Conservation (phyloP, 2,113 vertebrate genomes). For the Cephalopterus ornatus region DNA sequence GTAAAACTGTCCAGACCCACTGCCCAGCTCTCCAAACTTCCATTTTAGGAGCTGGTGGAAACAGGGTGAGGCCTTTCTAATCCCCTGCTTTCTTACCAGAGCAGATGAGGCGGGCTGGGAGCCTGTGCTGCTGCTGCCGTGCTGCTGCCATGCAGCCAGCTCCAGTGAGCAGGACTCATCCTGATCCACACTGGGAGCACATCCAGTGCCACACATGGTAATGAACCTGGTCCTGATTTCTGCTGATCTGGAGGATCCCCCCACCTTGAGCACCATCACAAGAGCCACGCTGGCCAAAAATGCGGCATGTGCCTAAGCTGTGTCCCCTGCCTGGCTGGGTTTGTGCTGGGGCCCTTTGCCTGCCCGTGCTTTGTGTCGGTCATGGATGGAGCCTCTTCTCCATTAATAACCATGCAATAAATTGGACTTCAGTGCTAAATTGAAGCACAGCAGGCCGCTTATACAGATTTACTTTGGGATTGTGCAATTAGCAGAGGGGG, state of each 20-base stretch:
- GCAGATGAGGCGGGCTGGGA: rapidly evolving
- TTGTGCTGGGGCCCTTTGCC: background rate
- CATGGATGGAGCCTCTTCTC: background rate
- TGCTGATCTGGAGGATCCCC: too few relatives aligned
- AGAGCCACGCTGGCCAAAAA: rapidly evolving
- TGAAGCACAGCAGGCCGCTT: background rate
- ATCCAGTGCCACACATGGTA: rapidly evolving
- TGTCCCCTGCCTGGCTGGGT: rapidly evolving
- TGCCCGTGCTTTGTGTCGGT: background rate
- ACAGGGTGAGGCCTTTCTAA: background rate
- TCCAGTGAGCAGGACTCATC: background rate
- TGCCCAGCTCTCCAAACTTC: background rate
- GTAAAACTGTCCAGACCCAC: constrained; percentile 60
- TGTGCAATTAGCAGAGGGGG: background rate
- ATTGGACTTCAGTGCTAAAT: constrained; percentile 1
- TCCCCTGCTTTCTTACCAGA: background rate
- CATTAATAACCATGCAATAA: constrained; percentile 5
- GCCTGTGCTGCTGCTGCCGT: background rate
- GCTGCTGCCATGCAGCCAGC: background rate
- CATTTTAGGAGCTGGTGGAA: constrained; percentile 53
- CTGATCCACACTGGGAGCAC: rapidly evolving
- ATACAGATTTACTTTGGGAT: background rate
- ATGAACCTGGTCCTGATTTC: rapidly evolving
- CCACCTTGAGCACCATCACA: rapidly evolving
- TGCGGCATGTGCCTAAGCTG: rapidly evolving